A percentile compares a stretch with the other conserved stretches of the same genome.
phyloP scores from a whole-genome alignment of 2,113 vertebrate species.

The Cyanocitta stelleri region DNA sequence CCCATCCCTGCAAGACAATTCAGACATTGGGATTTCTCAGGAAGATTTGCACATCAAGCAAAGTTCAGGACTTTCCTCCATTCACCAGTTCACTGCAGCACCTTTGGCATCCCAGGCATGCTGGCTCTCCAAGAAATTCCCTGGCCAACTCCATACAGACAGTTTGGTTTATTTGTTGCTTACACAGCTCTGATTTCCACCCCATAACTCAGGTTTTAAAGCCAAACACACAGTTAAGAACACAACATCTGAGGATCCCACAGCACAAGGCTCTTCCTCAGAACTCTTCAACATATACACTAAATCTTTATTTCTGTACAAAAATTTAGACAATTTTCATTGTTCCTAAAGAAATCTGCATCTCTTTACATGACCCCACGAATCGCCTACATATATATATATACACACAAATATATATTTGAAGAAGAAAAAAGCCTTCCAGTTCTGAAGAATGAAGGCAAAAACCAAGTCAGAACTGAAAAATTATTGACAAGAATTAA shows the following conservation, averaged over 20 bases:
- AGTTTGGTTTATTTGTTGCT: not conserved
- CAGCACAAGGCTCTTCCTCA: not conserved
- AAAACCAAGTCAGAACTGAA: not conserved
- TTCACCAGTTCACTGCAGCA: not conserved
- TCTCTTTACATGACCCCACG: accelerated
- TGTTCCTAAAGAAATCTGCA: not conserved
- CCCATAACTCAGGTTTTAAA: not conserved
- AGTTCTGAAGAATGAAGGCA: not conserved
- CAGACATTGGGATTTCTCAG: not conserved
- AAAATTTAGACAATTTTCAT: not conserved
- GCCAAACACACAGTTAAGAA: not conserved
- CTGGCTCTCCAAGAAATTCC: not conserved
- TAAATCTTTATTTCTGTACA: not conserved
- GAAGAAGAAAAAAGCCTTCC: not conserved
- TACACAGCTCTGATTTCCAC: not conserved
- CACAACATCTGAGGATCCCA: not conserved
- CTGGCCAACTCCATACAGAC: not conserved
- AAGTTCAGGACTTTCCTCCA: not conserved
- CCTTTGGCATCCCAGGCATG: not conserved
- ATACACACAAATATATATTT: not conserved
- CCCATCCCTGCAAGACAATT: not conserved
- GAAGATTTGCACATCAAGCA: not conserved
- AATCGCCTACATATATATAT: not conserved
- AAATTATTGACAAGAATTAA: not conserved
- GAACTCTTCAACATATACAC: not conserved